phyloP scores from a whole-genome alignment of 2,888 invertebrate species.

The Thera obeliscata region DNA sequence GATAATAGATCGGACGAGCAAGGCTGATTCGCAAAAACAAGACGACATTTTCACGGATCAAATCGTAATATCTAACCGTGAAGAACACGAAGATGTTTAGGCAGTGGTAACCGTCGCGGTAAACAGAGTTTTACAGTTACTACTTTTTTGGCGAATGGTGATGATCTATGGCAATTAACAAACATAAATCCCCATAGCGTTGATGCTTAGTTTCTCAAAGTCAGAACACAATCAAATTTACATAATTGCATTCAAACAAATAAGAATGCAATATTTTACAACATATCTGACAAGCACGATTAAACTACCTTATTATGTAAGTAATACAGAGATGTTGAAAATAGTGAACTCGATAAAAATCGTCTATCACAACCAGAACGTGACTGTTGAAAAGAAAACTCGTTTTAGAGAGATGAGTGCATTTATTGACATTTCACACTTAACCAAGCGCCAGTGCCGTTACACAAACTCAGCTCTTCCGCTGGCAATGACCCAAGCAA shows the following conservation, averaged over 20 bases:
- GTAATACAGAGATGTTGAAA: constrained; percentile 39
- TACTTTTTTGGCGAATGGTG: constrained; percentile 19
- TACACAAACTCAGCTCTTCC: constrained; percentile 65
- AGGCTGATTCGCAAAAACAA: constrained; percentile 55
- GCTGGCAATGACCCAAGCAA: constrained; percentile 72
- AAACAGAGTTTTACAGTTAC: constrained; percentile 30
- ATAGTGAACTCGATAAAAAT: constrained; percentile 34
- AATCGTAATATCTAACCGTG: constrained; percentile 35
- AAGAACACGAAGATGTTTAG: neutral
- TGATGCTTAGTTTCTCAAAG: constrained; percentile 29
- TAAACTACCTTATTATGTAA: constrained; percentile 35
- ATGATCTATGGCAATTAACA: constrained; percentile 34
- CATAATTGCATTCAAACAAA: constrained; percentile 38
- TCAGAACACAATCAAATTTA: constrained; percentile 33
- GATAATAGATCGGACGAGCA: constrained; percentile 61
- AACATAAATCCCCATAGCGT: constrained; percentile 27
- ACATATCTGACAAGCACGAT: constrained; percentile 33
- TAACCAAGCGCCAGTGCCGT: constrained; percentile 60
- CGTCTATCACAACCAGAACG: constrained; percentile 30
- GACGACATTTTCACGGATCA: constrained; percentile 45
- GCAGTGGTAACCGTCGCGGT: constrained; percentile 33
- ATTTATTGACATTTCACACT: constrained; percentile 69
- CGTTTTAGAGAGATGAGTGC: constrained; percentile 29
- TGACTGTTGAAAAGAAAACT: constrained; percentile 21
- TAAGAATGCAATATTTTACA: constrained; percentile 40